phyloP scores from a whole-genome alignment of 2,113 vertebrate genomes.

The Halcyon senegalensis region DNA sequence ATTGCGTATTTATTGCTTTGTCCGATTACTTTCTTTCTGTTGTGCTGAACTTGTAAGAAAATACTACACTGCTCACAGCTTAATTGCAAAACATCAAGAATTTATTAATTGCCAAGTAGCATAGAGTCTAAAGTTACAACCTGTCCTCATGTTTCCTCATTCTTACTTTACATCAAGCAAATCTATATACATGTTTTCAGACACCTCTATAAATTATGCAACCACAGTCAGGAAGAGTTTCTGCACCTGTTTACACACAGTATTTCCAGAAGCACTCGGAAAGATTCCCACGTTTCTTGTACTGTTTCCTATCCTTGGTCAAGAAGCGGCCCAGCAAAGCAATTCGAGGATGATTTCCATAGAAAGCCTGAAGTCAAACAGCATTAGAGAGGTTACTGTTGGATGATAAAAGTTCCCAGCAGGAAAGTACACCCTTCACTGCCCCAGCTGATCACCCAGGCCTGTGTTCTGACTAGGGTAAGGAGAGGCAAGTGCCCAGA shows the following conservation, averaged over 20 bases:
- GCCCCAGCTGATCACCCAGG: neutral
- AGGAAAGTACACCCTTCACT: neutral
- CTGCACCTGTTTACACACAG: conserved; percentile 64
- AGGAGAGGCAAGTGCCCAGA: neutral
- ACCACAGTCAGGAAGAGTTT: neutral
- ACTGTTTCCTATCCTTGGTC: conserved; percentile 63
- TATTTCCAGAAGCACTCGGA: conserved; percentile 83
- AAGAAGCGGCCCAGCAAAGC: conserved; percentile 61
- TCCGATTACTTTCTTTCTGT: neutral
- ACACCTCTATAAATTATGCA: conserved; percentile 37
- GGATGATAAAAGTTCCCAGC: neutral
- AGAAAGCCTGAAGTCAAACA: conserved; percentile 41
- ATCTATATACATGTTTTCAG: neutral
- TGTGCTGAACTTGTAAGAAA: conserved; percentile 5
- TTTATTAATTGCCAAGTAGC: conserved; percentile 69
- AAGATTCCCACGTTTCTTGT: conserved; percentile 63
- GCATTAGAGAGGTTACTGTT: neutral
- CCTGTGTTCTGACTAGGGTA: neutral
- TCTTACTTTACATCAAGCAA: conserved; percentile 4
- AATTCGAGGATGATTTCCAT: conserved; percentile 36
- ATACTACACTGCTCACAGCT: neutral
- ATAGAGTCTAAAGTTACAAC: neutral
- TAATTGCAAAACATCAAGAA: conserved; percentile 67
- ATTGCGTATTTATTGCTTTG: neutral
- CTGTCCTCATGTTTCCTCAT: neutral